Evolutionary conservation across 2,113 vertebrate genomes (phyloP).

Genomic region (Macaca mulatta): DNA sequence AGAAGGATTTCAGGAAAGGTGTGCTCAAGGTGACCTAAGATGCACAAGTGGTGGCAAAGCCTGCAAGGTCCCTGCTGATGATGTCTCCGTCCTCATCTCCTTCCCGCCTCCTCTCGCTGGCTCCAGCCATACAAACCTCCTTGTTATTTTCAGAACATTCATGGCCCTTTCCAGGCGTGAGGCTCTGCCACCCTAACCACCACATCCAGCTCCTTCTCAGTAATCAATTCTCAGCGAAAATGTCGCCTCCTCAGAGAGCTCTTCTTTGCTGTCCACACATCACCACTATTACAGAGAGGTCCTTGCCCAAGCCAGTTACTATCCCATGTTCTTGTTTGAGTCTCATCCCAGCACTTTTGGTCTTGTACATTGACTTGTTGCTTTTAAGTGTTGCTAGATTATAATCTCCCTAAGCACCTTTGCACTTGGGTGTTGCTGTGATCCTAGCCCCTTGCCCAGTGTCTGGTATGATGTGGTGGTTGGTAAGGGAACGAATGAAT

Average conservation of each 20-base stretch:
- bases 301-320: fast-evolving
- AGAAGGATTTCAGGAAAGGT: neutral
- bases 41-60: fast-evolving
- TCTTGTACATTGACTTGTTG: neutral
- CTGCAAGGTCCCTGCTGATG: fast-evolving
- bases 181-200: fast-evolving
- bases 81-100: neutral
- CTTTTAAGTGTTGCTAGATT: neutral
- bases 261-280: fast-evolving
- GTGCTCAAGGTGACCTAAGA: neutral
- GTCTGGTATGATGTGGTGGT: fast-evolving
- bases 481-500: neutral
- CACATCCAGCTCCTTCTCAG: neutral
- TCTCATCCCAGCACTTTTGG: neutral
- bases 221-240: neutral
- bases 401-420: fast-evolving
- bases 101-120: neutral
- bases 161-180: neutral
- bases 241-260: fast-evolving
- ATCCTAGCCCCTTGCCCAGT: neutral
- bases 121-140: fast-evolving
- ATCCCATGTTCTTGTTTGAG: fast-evolving
- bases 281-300: neutral
- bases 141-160: fast-evolving
- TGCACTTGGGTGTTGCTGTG: fast-evolving